Base-by-base conservation (phyloP, 2,113 vertebrate species). In the Polypterus senegalus region DNA sequence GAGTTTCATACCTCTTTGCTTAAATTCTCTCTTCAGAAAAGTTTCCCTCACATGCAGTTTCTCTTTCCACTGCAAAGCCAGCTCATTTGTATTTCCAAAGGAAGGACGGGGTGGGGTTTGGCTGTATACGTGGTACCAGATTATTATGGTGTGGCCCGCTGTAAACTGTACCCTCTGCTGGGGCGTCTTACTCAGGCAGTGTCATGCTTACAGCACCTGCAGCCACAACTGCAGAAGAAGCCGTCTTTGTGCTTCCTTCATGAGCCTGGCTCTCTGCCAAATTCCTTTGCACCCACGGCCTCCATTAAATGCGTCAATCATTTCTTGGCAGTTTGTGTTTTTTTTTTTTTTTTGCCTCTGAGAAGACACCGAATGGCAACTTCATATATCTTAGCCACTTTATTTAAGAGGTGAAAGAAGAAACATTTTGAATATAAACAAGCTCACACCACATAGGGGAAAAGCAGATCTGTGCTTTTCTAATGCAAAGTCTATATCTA, bases 231-330 rank as follows among this genome's bases (percentile, higher is more conserved):
- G 56, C 56, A 57, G 46, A 27, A 27, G 27, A 9, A 7, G 56
- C 56, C 56, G 43, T 27, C 56, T 57, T 57, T 57, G 56, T 57
- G n/a, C 27, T 60, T 70, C 68, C 71, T 75, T 65, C 76, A 67
- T 72, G 70, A 9, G 58, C 63, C 63, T 80, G 77, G 74, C 57
- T 66, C 69, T 7, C 76, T 61, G 69, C 79, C 77, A 80, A 69
- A 79, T 79, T 78, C 79, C 76, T 76, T 60, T 69, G 70, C 79
- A 70, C 77, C 79, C 77, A 78, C 77, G 63, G 69, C 77, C 64
- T 72, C 73, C 3, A 62, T 77, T 75, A 69, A 74, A 67, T 3
- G 61, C 57, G 63, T 81, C 79, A 80, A 72, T 81, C 79, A 75
- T 65, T 74, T 66, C 74, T 75, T 72, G 76, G 76, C 76, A 43